Evolutionary conservation across 2,113 vertebrate genomes (phyloP), one percentile per base, ranked within the genome.

Genomic region (Pterocles orientalis): DNA sequence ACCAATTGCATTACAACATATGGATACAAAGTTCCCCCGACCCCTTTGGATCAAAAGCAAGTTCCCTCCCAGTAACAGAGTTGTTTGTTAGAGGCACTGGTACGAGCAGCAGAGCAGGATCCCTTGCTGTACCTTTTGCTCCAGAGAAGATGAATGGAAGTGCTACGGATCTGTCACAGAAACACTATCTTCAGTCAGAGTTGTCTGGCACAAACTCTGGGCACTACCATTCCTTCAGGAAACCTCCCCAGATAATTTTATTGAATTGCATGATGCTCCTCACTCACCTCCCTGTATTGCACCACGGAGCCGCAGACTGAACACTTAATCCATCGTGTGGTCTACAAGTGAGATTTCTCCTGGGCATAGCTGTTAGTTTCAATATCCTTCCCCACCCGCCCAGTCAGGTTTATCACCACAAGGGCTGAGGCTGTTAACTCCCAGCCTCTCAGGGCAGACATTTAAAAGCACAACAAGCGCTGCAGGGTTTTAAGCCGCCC

Each of bases 301-400:
- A 3, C 20, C 1, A 1, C 0, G 0, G 14, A 18, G 36, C 13
- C 3, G 3, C 9, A 56, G 48, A 66, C 0, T 19, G 17, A 71
- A 47, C 33, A 4, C 14, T 33, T 47, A 48, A 78, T 14, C 43
- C 58, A 50, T 1, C 2, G 1, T 1, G 16, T 12, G 14, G n/a
- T 50, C 19, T 39, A 39, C 14, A 86, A 68, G 19, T 7, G 13
- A 70, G 8, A 72, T 58, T 82, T 70, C 56, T 73, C 14, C 41
- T 33, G 33, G 16, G 9, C 8, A 70, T 33, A 43, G 17, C 56
- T 28, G 10, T 34, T 41, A 15, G 24, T 14, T 65, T 58, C 54
- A 54, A 25, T 9, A 41, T 8, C 28, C 51, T 50, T 61, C 24
- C 48, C n/a, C 47, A 70, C 68, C 50, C 66, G 60, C 14, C 71